These are phyloP conservation scores for Etheostoma spectabile DNA, from an alignment of 2,113 vertebrate genomes.

Conservation along the genomic window DNA sequence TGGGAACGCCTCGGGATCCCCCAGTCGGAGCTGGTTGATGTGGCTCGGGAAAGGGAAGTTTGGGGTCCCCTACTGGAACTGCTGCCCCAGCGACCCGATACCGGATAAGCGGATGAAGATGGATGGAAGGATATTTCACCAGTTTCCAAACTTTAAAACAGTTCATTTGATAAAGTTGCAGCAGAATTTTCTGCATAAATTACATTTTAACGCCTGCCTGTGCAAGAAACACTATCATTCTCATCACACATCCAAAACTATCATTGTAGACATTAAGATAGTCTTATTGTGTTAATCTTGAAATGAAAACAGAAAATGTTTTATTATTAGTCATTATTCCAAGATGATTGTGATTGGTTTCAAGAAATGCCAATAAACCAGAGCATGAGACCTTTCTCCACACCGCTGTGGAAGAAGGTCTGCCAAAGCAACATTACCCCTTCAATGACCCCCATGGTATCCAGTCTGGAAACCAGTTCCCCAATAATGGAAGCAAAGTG, in stretches of 20 bases:
- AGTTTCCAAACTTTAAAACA: not conserved
- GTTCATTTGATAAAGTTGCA: not conserved
- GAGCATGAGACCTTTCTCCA: too few relatives aligned
- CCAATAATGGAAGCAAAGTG: conserved; percentile 10
- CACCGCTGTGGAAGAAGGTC: too few relatives aligned
- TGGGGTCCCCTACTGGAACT: too few relatives aligned
- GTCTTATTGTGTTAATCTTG: not conserved
- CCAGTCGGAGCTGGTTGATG: too few relatives aligned
- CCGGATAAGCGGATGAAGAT: too few relatives aligned
- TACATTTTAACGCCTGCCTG: not conserved
- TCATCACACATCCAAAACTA: not conserved
- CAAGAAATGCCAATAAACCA: too few relatives aligned
- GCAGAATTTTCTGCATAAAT: not conserved
- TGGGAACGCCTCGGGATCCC: too few relatives aligned
- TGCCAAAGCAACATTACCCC: not conserved
- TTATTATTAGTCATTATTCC: not conserved
- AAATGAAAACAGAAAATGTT: not conserved
- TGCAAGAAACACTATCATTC: not conserved
- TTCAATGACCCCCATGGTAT: not conserved
- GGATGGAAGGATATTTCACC: too few relatives aligned
- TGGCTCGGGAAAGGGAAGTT: too few relatives aligned
- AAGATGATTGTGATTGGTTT: too few relatives aligned
- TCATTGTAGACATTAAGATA: not conserved
- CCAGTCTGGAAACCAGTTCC: conserved; percentile 13
- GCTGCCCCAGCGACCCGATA: too few relatives aligned